Evolutionary conservation across 2,888 invertebrate species (phyloP), one percentile per base, ranked within the genome.

Genomic region (Lycocerus yunnanus): DNA sequence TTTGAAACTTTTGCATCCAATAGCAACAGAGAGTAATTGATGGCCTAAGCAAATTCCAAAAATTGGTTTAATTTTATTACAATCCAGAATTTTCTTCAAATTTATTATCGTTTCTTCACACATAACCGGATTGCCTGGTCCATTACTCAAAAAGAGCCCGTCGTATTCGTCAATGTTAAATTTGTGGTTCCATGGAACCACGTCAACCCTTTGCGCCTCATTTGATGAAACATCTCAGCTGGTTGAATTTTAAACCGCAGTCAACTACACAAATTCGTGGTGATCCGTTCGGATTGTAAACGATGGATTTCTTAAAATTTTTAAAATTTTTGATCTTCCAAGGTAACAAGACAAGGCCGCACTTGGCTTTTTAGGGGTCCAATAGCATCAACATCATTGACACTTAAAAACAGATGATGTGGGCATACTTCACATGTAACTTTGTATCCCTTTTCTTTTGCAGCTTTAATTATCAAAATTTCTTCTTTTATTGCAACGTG

Each of bases 11-110:
- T 90, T 91, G 81, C 97, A 97, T 9, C 98, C 98, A 74, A 94
- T 93, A n/a, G 99, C 97, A 61, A 94, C 90, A 0, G 98, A 93
- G 21, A 99, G 88, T 69, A 99, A 87, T 86, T 99, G 99, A 89
- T 99, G 98, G 0, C 99, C 99, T 77, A 99, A 90, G 86, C 99
- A 99, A 84, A 99, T 99, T 27, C 99, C 99, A 88, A 99, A 99
- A 74, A 99, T 91, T 1, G 99, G 99, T 85, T 95, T 97, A 3
- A 88, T 83, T 61, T 87, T 84, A 6, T 76, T 15, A 0, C 77
- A 79, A 16, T 81, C 80, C 4, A 97, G 81, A 0, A 94, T 88
- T 20, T 87, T 88, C 77, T 88, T 88, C 58, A 98, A 88, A 82
- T 95, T 93, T 2, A 90, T 84, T 1, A 98, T 92, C 0, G 96